Percentiles rank a stretch among this genome's conserved stretches.
phyloP scores from a whole-genome alignment of 2,113 vertebrate species.

The Pardalotus punctatus region DNA sequence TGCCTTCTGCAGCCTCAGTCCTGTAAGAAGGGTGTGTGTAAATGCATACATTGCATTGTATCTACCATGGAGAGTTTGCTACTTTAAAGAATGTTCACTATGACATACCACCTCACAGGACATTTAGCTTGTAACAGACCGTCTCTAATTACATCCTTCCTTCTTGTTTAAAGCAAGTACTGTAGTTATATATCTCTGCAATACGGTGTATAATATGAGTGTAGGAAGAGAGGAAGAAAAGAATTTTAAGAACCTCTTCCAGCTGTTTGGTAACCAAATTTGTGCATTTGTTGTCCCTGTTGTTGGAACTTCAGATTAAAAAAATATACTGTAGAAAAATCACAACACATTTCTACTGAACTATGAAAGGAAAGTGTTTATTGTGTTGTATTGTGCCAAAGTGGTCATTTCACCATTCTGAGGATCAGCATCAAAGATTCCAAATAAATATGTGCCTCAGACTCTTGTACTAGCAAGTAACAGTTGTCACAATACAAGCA shows the following conservation, averaged over 20 bases:
- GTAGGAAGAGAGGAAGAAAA: background rate
- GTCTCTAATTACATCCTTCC: background rate
- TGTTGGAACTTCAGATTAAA: background rate
- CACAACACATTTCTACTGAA: background rate
- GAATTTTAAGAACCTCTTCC: background rate
- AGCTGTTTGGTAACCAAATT: background rate
- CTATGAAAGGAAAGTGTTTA: background rate
- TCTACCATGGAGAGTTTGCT: background rate
- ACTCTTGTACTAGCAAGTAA: background rate
- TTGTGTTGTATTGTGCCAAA: background rate
- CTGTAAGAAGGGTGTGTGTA: conserved; percentile 15
- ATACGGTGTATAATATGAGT: background rate
- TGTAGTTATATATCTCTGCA: background rate
- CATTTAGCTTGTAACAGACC: background rate
- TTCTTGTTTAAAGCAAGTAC: background rate
- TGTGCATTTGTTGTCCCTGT: background rate
- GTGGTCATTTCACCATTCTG: background rate
- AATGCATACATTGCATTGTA: background rate
- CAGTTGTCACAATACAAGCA: background rate
- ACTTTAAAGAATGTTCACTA: background rate
- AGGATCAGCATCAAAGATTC: background rate
- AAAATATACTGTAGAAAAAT: background rate
- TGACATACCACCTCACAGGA: background rate
- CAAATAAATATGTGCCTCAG: background rate
- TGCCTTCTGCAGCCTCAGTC: conserved; percentile 74